Evolutionary conservation across 2,113 vertebrate species (phyloP), one percentile per base, ranked within the genome.

Genomic region (Cyanistes caeruleus): DNA sequence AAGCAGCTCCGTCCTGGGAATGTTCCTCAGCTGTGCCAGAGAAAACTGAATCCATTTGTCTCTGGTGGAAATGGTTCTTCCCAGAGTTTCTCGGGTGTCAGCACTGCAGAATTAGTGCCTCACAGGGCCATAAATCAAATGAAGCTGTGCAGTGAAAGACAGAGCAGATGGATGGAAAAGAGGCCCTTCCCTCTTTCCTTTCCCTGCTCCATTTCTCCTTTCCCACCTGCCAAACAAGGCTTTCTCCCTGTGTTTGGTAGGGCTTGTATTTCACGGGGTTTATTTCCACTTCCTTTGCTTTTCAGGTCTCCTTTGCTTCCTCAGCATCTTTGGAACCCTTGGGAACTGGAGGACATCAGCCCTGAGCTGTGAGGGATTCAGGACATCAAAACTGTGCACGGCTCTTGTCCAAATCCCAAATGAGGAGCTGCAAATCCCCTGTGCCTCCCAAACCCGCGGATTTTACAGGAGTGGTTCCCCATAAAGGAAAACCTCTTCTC

Each of bases 41-140:
- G 49, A 69, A 85, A 90, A 28, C 11, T 3, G n/a, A 52, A 79
- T 73, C 27, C 52, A 41, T 64, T 76, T 69, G 31, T 91, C 88
- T 83, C 67, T 0, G 0, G 13, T 65, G 67, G 90, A 91, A 87
- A 53, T 27, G 33, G 33, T 15, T 95, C 87, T 87, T 90, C 83
- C 73, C 75, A 5, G n/a, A 73, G 82, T n/a, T 83, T 53, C 90
- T 95, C 25, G 0, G 13, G 24, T 95, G 91, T 95, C 96, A 86
- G 13, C 79, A 19, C 67, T 28, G 35, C 1, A 12, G 79, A 76
- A n/a, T 48, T 37, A 60, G 33, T 24, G 49, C 37, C n/a, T 85
- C 63, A 6, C 44, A 33, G 72, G 76, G 79, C 78, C 52, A 93
- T 90, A 91, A 96, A 93, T 96, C 95, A 94, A 84, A 31, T 44